Percentiles rank a stretch among this genome's conserved stretches.
Evolutionary conservation across 1,140 invertebrate species (phyloP).

Genomic region (Brachionus rubens): DNA sequence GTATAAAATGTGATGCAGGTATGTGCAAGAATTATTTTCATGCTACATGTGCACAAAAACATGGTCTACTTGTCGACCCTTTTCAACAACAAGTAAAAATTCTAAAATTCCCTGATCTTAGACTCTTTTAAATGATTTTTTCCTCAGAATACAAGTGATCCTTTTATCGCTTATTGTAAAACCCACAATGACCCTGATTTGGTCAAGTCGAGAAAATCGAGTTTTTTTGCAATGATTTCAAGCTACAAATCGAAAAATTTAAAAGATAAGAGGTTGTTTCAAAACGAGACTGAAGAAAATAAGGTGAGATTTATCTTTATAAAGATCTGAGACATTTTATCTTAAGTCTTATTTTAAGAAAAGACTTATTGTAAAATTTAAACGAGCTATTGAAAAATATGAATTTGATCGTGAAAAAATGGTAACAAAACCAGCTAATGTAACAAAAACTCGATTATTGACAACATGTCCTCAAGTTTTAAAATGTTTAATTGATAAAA

Average conservation of each 20-base stretch:
- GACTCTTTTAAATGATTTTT: neutral
- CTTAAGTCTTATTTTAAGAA: neutral
- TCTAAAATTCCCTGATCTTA: too few relatives aligned
- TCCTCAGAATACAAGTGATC: slow-evolving; percentile 2
- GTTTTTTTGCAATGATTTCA: slow-evolving; percentile 32
- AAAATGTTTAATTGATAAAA: neutral
- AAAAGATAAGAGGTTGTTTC: neutral
- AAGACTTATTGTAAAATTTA: slow-evolving; percentile 8
- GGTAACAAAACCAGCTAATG: neutral
- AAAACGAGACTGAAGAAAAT: neutral
- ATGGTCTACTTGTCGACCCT: slow-evolving; percentile 28
- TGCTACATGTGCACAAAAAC: slow-evolving; percentile 43
- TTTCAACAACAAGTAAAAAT: slow-evolving; percentile 36
- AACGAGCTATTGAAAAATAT: slow-evolving; percentile 1
- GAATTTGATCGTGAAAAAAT: slow-evolving; percentile 1
- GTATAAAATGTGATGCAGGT: slow-evolving; percentile 46
- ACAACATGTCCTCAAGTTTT: slow-evolving; percentile 12
- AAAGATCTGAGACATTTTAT: neutral
- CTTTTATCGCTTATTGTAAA: slow-evolving; percentile 45
- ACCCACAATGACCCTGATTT: slow-evolving; percentile 1
- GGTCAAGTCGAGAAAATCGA: slow-evolving; percentile 8
- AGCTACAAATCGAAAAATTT: slow-evolving; percentile 30
- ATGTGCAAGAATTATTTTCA: slow-evolving; percentile 43
- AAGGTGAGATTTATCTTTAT: neutral
- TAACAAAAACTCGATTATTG: slow-evolving; percentile 14